These are phyloP conservation scores for Anarrhichthys ocellatus DNA, from an alignment of 2,113 vertebrate species.

Conservation along the genomic window DNA sequence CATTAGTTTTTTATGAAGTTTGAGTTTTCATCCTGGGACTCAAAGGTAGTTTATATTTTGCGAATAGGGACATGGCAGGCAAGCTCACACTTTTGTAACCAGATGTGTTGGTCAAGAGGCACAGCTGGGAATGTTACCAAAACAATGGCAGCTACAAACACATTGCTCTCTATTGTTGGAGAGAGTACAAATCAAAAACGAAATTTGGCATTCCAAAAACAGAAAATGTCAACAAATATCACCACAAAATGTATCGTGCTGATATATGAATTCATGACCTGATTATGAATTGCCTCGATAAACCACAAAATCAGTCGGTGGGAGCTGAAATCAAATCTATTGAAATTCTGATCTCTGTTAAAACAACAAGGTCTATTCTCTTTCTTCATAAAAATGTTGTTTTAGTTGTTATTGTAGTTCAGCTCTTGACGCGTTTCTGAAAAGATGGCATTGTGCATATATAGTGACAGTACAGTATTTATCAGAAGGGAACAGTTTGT, in stretches of 20 bases:
- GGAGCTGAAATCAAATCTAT: conserved; percentile 2
- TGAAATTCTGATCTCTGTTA: neutral
- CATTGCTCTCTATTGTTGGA: neutral
- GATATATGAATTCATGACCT: neutral
- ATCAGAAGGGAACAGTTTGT: neutral
- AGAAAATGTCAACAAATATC: conserved; percentile 2
- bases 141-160: conserved; percentile 3
- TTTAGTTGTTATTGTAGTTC: neutral
- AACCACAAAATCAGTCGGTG: neutral
- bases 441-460: neutral
- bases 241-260: neutral
- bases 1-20: neutral
- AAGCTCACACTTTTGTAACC: neutral
- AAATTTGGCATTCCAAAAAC: neutral
- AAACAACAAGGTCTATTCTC: neutral
- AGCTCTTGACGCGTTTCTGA: neutral
- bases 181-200: neutral
- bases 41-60: neutral
- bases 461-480: neutral
- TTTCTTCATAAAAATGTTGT: neutral
- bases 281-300: neutral
- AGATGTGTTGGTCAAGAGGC: conserved; percentile 14
- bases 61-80: neutral
- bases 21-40: neutral
- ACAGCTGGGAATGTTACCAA: conserved; percentile 4